Percentiles rank a stretch among this genome's conserved stretches.
phyloP scores from a whole-genome alignment of 2,113 vertebrate species.

The Anarrhichthys ocellatus region DNA sequence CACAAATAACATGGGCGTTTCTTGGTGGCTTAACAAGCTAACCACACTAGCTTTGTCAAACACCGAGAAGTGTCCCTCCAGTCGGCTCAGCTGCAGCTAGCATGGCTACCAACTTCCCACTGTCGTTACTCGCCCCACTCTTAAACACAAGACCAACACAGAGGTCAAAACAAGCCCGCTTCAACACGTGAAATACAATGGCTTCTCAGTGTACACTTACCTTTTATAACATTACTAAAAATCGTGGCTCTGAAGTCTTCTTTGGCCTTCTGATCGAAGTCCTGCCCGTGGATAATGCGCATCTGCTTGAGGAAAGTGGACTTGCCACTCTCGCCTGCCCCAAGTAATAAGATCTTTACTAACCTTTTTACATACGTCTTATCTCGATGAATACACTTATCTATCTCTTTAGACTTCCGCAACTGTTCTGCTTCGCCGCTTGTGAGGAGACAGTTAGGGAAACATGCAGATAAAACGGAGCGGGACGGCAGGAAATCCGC shows the following conservation, averaged over 20 bases:
- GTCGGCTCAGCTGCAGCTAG: conserved; percentile 37
- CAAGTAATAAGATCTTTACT: conserved; percentile 94
- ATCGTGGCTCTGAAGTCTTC: conserved; percentile 95
- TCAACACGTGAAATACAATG: fast-evolving
- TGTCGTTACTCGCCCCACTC: background rate
- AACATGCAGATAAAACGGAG: conserved; percentile 92
- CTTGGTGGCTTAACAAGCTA: conserved; percentile 56
- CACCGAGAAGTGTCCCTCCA: conserved; percentile 27
- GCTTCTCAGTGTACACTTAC: conserved; percentile 62
- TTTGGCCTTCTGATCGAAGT: conserved; percentile 93
- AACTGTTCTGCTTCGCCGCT: conserved; percentile 92
- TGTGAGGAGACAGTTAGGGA: conserved; percentile 92
- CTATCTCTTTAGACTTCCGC: conserved; percentile 93
- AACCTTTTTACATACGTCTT: conserved; percentile 93
- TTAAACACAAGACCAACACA: background rate
- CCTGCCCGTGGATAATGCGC: conserved; percentile 96
- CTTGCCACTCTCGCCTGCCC: conserved; percentile 97
- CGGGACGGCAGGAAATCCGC: conserved; percentile 98
- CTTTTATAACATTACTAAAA: conserved; percentile 96
- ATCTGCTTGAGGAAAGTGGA: conserved; percentile 98
- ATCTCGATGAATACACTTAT: conserved; percentile 89
- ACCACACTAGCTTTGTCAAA: conserved; percentile 48
- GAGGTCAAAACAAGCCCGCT: background rate
- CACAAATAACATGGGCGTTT: conserved; percentile 82
- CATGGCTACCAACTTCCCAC: conserved; percentile 52